Percentiles rank a stretch among this genome's conserved stretches.
These are phyloP conservation scores for Sycophaga agraensis DNA, from an alignment of 1,140 invertebrate genomes.

Conservation along the genomic window DNA sequence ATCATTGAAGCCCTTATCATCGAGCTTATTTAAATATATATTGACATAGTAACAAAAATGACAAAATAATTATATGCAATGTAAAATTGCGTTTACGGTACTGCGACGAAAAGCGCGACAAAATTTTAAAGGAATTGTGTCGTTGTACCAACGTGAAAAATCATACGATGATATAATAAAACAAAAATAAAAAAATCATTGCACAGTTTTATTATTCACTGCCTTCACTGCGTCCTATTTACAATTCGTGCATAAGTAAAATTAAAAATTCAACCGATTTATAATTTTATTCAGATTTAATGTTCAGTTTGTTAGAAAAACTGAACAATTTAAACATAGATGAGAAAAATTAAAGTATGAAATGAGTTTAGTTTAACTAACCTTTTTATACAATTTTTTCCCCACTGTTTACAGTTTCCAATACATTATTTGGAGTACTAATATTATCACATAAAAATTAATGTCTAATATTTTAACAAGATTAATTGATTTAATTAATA, in stretches of 20 bases:
- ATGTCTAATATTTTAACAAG: no score
- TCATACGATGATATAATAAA: slow-evolving; percentile 2
- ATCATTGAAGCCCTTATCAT: slow-evolving; percentile 19
- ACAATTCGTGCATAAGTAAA: not conserved
- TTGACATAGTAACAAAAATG: slow-evolving; percentile 7
- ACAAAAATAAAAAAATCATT: not conserved
- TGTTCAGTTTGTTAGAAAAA: no score
- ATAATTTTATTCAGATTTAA: no score
- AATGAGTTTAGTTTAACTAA: no score
- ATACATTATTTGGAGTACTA: no score
- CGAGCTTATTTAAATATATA: slow-evolving; percentile 22
- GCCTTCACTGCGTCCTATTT: not conserved
- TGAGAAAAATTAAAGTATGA: no score
- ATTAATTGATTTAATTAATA: no score
- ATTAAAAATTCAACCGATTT: not conserved
- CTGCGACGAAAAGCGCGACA: not conserved
- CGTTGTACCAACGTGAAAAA: not conserved
- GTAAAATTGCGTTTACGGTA: slow-evolving; percentile 9
- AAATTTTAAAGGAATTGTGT: not conserved
- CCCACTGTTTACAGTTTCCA: no score
- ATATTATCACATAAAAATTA: no score
- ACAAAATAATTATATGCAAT: not conserved
- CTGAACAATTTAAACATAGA: no score
- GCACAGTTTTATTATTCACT: not conserved
- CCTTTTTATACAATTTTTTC: no score